These are phyloP conservation scores for Ramazzottius varieornatus DNA, from an alignment of 2,888 invertebrate species.

Conservation along the genomic window DNA sequence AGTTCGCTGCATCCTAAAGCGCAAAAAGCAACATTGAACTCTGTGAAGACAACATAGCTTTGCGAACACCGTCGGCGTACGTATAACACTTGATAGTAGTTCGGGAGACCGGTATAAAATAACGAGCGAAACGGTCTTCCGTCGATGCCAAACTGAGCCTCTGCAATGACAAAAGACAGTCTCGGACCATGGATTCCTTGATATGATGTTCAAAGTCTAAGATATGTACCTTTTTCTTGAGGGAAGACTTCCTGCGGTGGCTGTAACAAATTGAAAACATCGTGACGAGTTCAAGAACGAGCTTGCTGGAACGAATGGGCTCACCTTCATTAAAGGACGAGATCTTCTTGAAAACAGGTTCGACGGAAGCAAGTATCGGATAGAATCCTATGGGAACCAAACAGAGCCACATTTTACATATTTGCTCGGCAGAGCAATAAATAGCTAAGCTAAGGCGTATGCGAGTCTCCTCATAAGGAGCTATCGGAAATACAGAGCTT, in stretches of 20 bases:
- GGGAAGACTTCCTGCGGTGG: constrained; percentile 43
- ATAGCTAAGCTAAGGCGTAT: background rate
- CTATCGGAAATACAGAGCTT: constrained; percentile 16
- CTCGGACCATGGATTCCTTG: background rate
- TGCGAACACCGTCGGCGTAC: constrained; percentile 28
- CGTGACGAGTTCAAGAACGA: background rate
- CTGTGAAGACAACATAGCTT: background rate
- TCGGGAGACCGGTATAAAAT: constrained; percentile 68
- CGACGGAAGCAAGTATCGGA: constrained; percentile 81
- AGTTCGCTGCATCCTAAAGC: constrained; percentile 39
- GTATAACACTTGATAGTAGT: constrained; percentile 53
- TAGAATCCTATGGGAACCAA: constrained; percentile 39
- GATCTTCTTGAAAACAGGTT: constrained; percentile 59
- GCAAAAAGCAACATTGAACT: background rate
- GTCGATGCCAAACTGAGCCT: constrained; percentile 61
- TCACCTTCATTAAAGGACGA: constrained; percentile 50
- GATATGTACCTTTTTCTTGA: constrained; percentile 12
- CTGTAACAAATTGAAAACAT: constrained; percentile 12
- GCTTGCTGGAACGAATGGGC: constrained; percentile 6
- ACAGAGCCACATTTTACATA: too few relatives aligned
- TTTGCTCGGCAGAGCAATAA: too few relatives aligned
- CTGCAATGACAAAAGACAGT: constrained; percentile 15
- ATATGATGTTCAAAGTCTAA: background rate
- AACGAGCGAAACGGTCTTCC: constrained; percentile 70
- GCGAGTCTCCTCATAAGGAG: background rate